A percentile compares a stretch with the other conserved stretches of the same genome.
Conservation (phyloP, 2,113 vertebrate genomes). For the human (Homo sapiens) region GRCh38 chr11:102118001-102118500, state of each 20-base stretch:
- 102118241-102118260: neutral
- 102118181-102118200: constrained; percentile 8
- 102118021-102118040: constrained; percentile 61
- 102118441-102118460: neutral
- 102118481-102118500: neutral
- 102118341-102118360: neutral
- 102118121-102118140: constrained; percentile 31
- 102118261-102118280: constrained; percentile 28
- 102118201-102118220: constrained; percentile 29
- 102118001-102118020: constrained; percentile 78
- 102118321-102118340: constrained; percentile 18
- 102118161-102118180: constrained; percentile 44
- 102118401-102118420: constrained; percentile 22
- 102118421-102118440: neutral
- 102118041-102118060: constrained; percentile 70
- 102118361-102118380: neutral
- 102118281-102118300: constrained; percentile 14
- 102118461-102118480: neutral
- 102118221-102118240: constrained; percentile 31
- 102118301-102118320: neutral
- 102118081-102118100: neutral
- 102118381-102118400: neutral
- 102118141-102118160: constrained; percentile 4
- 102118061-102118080: constrained; percentile 45
- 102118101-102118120: neutral